These are phyloP conservation scores for Caligus rogercresseyi DNA, from an alignment of 1,140 invertebrate genomes.

Conservation along the genomic window DNA sequence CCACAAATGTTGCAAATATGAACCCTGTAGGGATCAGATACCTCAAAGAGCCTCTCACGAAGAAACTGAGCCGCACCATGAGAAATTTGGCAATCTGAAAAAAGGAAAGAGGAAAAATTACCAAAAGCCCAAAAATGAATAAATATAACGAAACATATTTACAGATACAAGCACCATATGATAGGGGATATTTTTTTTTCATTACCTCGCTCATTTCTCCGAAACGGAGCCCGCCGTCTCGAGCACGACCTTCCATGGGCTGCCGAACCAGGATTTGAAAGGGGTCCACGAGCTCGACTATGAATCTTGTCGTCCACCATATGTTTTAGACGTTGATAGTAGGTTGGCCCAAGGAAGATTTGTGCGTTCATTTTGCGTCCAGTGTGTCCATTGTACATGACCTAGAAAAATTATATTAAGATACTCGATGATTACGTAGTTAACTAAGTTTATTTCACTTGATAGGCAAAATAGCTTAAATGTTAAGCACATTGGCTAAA, in stretches of 20 bases:
- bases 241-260: slow-evolving; percentile 93
- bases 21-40: slow-evolving; percentile 91
- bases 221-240: slow-evolving; percentile 44
- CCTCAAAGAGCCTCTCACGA: slow-evolving; percentile 86
- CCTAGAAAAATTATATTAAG: slow-evolving; percentile 29
- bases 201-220: slow-evolving; percentile 79
- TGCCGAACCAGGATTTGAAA: slow-evolving; percentile 95
- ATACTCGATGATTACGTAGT: neutral
- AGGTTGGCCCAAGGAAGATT: slow-evolving; percentile 80
- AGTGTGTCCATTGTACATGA: slow-evolving; percentile 95
- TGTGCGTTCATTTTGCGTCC: slow-evolving; percentile 92
- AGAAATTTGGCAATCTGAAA: slow-evolving; percentile 85
- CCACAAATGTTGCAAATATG: slow-evolving; percentile 96
- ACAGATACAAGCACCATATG: no score
- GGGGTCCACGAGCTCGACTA: slow-evolving; percentile 82
- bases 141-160: no score
- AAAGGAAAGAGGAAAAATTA: neutral
- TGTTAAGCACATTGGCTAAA: no score
- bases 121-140: neutral
- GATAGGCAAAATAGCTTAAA: slow-evolving; percentile 2
- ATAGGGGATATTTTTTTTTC: neutral
- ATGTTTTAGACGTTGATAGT: slow-evolving; percentile 89
- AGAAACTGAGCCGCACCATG: slow-evolving; percentile 96
- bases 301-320: slow-evolving; percentile 99
- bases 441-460: neutral